Evolutionary conservation across 1,140 invertebrate species (phyloP).

Genomic region (Spodoptera frugiperda): DNA sequence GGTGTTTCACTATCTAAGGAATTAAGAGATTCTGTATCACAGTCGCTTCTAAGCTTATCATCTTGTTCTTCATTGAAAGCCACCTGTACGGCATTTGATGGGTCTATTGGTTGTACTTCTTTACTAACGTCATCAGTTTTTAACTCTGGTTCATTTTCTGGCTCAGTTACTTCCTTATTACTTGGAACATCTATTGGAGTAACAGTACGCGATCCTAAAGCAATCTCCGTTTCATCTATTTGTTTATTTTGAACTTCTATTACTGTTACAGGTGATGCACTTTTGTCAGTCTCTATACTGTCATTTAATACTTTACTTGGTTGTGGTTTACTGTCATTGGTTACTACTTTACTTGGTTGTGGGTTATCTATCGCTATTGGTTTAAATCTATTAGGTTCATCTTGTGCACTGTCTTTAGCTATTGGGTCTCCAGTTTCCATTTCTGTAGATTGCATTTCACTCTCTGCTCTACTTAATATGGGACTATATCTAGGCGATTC

Average conservation of each 20-base stretch:
- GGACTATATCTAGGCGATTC: too few relatives aligned
- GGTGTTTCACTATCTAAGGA: constrained; percentile 56
- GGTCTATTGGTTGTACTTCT: neutral
- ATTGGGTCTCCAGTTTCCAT: too few relatives aligned
- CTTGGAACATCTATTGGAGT: neutral
- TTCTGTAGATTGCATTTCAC: too few relatives aligned
- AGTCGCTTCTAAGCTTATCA: constrained; percentile 42
- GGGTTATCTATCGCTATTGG: too few relatives aligned
- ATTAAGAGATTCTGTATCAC: constrained; percentile 60
- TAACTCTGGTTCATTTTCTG: neutral
- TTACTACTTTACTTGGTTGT: too few relatives aligned
- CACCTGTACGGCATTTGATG: neutral
- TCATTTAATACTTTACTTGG: too few relatives aligned
- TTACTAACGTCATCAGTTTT: neutral
- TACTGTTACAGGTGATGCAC: neutral
- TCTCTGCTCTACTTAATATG: too few relatives aligned
- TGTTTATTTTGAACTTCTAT: neutral
- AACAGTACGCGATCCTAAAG: neutral
- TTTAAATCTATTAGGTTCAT: too few relatives aligned
- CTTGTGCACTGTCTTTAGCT: too few relatives aligned
- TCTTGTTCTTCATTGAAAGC: neutral
- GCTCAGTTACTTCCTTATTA: neutral
- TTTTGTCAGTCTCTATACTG: neutral
- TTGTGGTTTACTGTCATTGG: too few relatives aligned
- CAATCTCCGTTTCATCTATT: constrained; percentile 25